These are phyloP conservation scores for Napeogenes sylphis DNA, from an alignment of 2,888 invertebrate genomes.

Conservation along the genomic window DNA sequence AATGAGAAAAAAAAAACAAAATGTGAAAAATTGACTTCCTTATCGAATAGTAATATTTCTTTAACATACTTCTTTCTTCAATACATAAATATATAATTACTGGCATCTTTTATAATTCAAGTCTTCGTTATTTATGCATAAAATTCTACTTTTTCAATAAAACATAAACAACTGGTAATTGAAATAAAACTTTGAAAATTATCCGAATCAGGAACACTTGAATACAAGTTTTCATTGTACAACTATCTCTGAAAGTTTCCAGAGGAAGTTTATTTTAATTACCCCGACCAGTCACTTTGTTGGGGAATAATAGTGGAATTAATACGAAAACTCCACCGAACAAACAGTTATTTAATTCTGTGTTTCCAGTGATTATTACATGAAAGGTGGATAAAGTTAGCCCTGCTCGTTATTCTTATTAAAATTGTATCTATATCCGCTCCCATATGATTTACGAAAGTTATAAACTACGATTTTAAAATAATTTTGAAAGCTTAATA, in stretches of 20 bases:
- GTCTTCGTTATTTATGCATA: no score
- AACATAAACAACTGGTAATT: neutral
- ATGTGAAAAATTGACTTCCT: no score
- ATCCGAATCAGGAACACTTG: slow-evolving; percentile 21
- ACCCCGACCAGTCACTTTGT: slow-evolving; percentile 32
- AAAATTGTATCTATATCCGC: no score
- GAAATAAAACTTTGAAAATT: slow-evolving; percentile 17
- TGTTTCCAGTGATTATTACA: neutral
- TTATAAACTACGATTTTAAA: no score
- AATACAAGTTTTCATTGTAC: slow-evolving; percentile 22
- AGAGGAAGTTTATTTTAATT: slow-evolving; percentile 43
- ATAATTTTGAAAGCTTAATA: no score
- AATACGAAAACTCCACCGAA: slow-evolving; percentile 27
- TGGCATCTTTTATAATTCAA: no score
- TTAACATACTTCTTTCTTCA: no score
- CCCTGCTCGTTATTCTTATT: neutral
- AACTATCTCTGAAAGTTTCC: slow-evolving; percentile 25
- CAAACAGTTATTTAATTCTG: slow-evolving; percentile 22
- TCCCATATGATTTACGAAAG: no score
- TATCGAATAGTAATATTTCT: no score
- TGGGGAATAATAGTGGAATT: slow-evolving; percentile 32
- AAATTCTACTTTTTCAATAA: neutral
- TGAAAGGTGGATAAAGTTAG: neutral
- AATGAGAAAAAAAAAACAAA: no score
- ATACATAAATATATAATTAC: neutral